These are phyloP conservation scores for Phyllotis vaccarum DNA, from an alignment of 2,797 vertebrate genomes.

Conservation along the genomic window DNA sequence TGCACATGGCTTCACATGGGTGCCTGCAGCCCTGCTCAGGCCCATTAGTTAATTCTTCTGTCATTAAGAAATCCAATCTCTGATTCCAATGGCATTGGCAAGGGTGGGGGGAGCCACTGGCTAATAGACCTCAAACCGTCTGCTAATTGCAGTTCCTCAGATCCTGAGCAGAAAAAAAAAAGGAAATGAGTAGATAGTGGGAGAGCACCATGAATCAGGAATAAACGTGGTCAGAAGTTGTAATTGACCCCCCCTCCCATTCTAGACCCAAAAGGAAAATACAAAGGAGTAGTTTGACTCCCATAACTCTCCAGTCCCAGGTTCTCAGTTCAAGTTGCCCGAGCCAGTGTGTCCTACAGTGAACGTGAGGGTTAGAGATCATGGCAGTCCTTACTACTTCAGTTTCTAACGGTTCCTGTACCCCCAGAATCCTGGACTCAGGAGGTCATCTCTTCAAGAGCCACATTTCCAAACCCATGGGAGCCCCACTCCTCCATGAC, in stretches of 20 bases:
- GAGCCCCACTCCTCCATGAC: too few species aligned
- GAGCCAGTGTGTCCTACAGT: too few species aligned
- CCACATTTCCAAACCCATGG: too few species aligned
- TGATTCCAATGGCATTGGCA: constrained; percentile 85
- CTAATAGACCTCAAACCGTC: constrained; percentile 83
- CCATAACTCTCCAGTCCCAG: neutral
- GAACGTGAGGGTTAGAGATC: neutral
- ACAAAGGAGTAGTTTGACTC: neutral
- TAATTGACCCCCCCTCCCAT: fast-evolving
- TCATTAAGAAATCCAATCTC: constrained; percentile 94
- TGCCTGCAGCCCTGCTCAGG: constrained; percentile 88
- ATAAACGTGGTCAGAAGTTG: too few species aligned
- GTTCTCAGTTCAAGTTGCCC: neutral
- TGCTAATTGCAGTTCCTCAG: constrained; percentile 78
- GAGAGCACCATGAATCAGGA: neutral
- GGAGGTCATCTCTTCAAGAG: neutral
- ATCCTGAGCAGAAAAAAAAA: neutral
- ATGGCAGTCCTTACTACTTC: neutral
- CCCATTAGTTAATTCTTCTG: constrained; percentile 91
- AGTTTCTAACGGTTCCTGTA: neutral
- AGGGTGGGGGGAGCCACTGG: constrained; percentile 69
- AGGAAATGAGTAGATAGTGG: fast-evolving
- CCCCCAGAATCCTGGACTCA: neutral
- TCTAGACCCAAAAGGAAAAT: neutral
- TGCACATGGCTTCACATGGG: constrained; percentile 94